Conservation (phyloP, 2,888 invertebrate genomes). For the Tubulanus polymorphus region DNA sequence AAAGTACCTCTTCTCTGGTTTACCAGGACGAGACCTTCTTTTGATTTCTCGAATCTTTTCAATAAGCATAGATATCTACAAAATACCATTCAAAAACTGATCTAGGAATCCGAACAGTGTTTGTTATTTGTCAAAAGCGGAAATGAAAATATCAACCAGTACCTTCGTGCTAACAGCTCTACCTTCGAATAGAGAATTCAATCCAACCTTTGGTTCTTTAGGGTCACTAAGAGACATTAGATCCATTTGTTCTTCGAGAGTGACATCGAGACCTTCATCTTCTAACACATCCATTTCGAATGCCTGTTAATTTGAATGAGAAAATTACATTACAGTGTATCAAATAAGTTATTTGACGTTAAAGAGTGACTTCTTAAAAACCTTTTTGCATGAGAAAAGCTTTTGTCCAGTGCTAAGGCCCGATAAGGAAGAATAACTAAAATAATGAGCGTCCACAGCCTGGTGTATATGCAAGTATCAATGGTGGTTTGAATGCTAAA, state of each 20-base stretch:
- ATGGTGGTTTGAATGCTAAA: too few species aligned
- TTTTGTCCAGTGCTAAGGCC: too few species aligned
- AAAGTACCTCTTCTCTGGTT: neutral
- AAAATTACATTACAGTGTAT: too few species aligned
- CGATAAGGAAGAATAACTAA: too few species aligned
- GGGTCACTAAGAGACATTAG: constrained; percentile 53
- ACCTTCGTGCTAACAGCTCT: constrained; percentile 39
- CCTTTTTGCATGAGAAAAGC: too few species aligned
- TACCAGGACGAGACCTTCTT: neutral
- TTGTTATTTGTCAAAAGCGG: too few species aligned
- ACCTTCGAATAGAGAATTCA: constrained; percentile 42
- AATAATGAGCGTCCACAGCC: constrained; percentile 61
- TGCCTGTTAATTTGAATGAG: constrained; percentile 32
- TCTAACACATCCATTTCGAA: constrained; percentile 39
- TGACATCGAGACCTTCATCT: constrained; percentile 44
- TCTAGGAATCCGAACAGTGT: too few species aligned
- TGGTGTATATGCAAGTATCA: constrained; percentile 4
- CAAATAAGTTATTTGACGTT: too few species aligned
- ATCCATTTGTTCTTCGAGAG: constrained; percentile 45
- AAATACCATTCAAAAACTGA: too few species aligned
- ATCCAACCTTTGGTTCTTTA: constrained; percentile 52
- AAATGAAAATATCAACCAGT: too few species aligned
- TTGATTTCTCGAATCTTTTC: neutral
- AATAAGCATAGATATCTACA: too few species aligned
- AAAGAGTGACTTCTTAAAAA: too few species aligned